Evolutionary conservation across 1,140 invertebrate species (phyloP).

Genomic region (Metopolophium dirhodum): DNA sequence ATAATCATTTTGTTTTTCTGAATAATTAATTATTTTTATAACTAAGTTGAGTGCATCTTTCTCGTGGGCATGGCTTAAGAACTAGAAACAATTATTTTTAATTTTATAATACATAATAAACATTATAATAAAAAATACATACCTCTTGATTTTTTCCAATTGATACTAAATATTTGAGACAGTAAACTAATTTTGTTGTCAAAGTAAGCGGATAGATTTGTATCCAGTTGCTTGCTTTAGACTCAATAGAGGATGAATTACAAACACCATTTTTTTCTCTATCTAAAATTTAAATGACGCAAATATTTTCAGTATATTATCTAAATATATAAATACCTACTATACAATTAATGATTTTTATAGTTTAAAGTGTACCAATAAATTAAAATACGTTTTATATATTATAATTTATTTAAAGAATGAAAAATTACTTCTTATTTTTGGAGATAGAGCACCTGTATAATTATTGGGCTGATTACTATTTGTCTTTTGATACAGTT

Average conservation of each 20-base stretch:
- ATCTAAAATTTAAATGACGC: background rate
- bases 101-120: slow-evolving; percentile 43
- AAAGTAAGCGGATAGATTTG: slow-evolving; percentile 86
- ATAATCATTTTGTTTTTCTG: slow-evolving; percentile 83
- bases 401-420: background rate
- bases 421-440: slow-evolving; percentile 43
- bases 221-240: slow-evolving; percentile 77
- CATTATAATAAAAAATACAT: slow-evolving; percentile 57
- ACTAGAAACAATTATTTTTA: slow-evolving; percentile 65
- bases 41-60: slow-evolving; percentile 89
- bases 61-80: slow-evolving; percentile 89
- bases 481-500: slow-evolving; percentile 71
- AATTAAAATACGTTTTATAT: background rate
- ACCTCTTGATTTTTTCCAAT: slow-evolving; percentile 97
- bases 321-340: background rate
- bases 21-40: slow-evolving; percentile 87
- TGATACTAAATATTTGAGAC: slow-evolving; percentile 89
- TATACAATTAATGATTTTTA: background rate
- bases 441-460: background rate
- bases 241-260: slow-evolving; percentile 89
- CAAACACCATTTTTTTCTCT: slow-evolving; percentile 31
- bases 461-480: slow-evolving; percentile 13
- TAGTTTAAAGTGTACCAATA: background rate
- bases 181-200: slow-evolving; percentile 88
- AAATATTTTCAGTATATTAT: background rate